Percentiles rank a stretch among this genome's conserved stretches.
Evolutionary conservation across 2,797 vertebrate genomes (phyloP).

Genomic region (Diplodus sargus): DNA sequence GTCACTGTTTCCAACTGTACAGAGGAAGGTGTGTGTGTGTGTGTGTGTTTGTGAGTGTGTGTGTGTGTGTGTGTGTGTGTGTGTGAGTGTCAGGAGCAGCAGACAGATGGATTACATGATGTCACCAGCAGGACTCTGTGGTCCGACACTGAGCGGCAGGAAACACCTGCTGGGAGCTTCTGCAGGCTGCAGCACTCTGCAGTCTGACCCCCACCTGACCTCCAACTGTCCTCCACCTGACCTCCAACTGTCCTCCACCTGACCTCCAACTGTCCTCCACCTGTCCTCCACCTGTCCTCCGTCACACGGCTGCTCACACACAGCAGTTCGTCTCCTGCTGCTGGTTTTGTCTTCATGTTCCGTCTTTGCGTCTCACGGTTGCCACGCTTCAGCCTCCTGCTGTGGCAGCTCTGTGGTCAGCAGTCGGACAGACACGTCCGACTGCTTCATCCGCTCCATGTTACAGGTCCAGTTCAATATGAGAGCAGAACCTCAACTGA

Average conservation of each 20-base stretch:
- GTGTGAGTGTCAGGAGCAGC: conserved; percentile 49
- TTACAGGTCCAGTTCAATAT: no score
- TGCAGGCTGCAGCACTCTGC: conserved; percentile 28
- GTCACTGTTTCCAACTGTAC: conserved; percentile 31
- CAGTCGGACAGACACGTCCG: no score
- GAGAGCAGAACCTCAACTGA: no score
- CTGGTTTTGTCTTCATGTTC: background rate
- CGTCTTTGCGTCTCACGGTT: no score
- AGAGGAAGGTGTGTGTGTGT: background rate
- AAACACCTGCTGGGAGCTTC: conserved; percentile 70
- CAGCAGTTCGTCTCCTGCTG: background rate
- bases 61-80: background rate
- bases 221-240: no score
- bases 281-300: no score
- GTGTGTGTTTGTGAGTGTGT: background rate
- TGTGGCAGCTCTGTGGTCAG: no score
- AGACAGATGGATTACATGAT: conserved; percentile 76
- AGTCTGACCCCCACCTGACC: no score
- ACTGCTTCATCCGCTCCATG: no score
- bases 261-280: no score
- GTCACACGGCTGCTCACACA: conserved; percentile 10
- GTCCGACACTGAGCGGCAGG: conserved; percentile 66
- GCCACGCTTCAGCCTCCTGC: no score
- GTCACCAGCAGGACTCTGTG: conserved; percentile 71
- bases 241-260: no score